Evolutionary conservation across 37 sponge, comb jelly and placozoan genomes (phyloP), one percentile per base, ranked within the genome.

Genomic region (Hexactinellida sp.): DNA sequence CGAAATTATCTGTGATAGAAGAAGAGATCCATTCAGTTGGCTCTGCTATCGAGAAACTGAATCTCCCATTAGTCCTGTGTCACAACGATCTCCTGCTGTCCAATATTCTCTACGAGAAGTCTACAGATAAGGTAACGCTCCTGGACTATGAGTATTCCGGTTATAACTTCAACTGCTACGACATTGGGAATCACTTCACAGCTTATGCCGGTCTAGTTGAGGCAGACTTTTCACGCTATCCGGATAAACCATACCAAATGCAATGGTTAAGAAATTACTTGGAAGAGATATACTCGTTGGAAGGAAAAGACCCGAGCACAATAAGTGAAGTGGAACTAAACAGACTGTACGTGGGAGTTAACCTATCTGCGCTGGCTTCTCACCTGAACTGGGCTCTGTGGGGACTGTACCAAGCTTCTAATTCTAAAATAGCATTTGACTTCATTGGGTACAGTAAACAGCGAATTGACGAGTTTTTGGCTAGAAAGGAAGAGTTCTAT

Each of bases 101-200:
- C 9, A 88, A 88, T 36, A 54, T 88, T 1, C 34, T 88, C 16
- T 39, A 88, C 37, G 55, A 88, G 37, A 1, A 37, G 24, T 35
- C n/a, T 19, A 88, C 83, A 1, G 52, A 88, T 28, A 36, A 38
- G 30, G 55, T 88, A 1, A 83, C 63, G 21, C 51, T 88, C 83
- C 85, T 88, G 1, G 89, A 88, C 54, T 88, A 63, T 35, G 89
- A 88, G 34, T 88, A 88, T 38, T 84, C 85, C 16, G 85, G 54
- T 38, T 34, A 54, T 36, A 88, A 88, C 85, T 88, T 63, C 84
- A 32, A 76, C 36, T 37, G 85, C 24, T 88, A 38, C 54, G 89
- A 88, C 37, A 87, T 88, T 37, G 89, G 85, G 19, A 85, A 88
- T 85, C 89, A 88, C 36, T 88, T 88, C 55, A 82, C 63, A 21